phyloP scores from a whole-genome alignment of 2,888 invertebrate species.

The Platycheirus rosarum region DNA sequence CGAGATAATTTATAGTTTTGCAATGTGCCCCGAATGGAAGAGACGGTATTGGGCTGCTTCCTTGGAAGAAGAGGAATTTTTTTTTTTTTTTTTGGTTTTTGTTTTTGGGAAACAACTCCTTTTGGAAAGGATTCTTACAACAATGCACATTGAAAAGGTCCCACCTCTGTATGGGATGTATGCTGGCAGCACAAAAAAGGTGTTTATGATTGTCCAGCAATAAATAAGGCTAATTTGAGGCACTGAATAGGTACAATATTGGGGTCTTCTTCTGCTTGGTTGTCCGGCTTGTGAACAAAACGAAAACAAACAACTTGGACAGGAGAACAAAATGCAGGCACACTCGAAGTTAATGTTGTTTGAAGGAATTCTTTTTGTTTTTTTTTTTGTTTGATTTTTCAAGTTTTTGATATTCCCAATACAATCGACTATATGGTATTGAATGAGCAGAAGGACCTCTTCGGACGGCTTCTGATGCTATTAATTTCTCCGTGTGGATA shows the following conservation, averaged over 20 bases:
- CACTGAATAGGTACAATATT: constrained; percentile 53
- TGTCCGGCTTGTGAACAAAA: constrained; percentile 66
- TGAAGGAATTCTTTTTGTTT: not conserved
- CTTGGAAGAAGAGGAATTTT: constrained; percentile 7
- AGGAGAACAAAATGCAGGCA: constrained; percentile 62
- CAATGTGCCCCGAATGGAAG: constrained; percentile 50
- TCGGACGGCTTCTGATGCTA: constrained; percentile 37
- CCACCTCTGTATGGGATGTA: constrained; percentile 46
- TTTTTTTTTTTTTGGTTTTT: too few species aligned
- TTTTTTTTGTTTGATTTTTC: constrained; percentile 12
- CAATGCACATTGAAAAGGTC: constrained; percentile 68
- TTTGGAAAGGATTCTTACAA: constrained; percentile 46
- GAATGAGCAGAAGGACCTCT: constrained; percentile 18
- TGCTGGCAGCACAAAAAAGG: constrained; percentile 64
- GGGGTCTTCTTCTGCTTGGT: constrained; percentile 38
- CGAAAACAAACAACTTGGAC: constrained; percentile 72
- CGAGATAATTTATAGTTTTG: constrained; percentile 75
- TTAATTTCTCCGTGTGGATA: constrained; percentile 15
- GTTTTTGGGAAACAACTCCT: constrained; percentile 44
- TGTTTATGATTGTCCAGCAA: constrained; percentile 75
- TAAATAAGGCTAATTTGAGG: constrained; percentile 75
- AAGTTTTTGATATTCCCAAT: constrained; percentile 12
- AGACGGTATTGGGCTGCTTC: constrained; percentile 52
- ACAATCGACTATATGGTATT: constrained; percentile 34
- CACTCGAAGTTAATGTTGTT: constrained; percentile 55